phyloP scores from a whole-genome alignment of 2,888 invertebrate species.

The Caenorhabditis panamensis region DNA sequence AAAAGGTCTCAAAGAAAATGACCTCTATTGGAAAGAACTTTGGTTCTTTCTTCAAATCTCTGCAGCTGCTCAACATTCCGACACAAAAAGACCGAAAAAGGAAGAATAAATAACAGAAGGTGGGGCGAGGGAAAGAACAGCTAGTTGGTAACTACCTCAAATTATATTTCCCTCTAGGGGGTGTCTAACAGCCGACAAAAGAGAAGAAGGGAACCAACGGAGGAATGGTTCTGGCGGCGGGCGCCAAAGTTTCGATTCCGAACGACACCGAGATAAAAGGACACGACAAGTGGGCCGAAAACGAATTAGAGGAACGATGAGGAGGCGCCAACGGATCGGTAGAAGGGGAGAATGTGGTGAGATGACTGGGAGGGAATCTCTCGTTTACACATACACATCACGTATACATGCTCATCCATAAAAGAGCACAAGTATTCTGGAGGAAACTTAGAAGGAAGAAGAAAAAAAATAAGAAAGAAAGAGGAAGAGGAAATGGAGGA shows the following conservation, averaged over 20 bases:
- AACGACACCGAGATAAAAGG: slow-evolving; percentile 47
- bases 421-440: slow-evolving; percentile 55
- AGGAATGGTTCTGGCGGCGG: slow-evolving; percentile 12
- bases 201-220: slow-evolving; percentile 3
- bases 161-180: slow-evolving; percentile 34
- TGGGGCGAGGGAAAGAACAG: slow-evolving; percentile 39
- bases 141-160: slow-evolving; percentile 57
- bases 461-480: not conserved
- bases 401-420: slow-evolving; percentile 60
- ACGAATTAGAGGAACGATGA: slow-evolving; percentile 53
- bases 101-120: not conserved
- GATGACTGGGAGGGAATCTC: slow-evolving; percentile 3
- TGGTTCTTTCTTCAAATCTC: too few relatives aligned
- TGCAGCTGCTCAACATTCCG: too few relatives aligned
- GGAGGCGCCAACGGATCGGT: slow-evolving; percentile 34
- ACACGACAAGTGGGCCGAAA: slow-evolving; percentile 60
- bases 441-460: slow-evolving; percentile 26
- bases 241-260: slow-evolving; percentile 45
- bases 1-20: not conserved
- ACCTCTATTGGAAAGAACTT: too few relatives aligned
- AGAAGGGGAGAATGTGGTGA: slow-evolving; percentile 4
- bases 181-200: slow-evolving; percentile 47
- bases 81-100: not conserved
- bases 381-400: slow-evolving; percentile 24
- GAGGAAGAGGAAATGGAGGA: too few relatives aligned